Evolutionary conservation across 2,888 invertebrate species (phyloP), one percentile per base, ranked within the genome.

Genomic region (Koerneria pararmatus): DNA sequence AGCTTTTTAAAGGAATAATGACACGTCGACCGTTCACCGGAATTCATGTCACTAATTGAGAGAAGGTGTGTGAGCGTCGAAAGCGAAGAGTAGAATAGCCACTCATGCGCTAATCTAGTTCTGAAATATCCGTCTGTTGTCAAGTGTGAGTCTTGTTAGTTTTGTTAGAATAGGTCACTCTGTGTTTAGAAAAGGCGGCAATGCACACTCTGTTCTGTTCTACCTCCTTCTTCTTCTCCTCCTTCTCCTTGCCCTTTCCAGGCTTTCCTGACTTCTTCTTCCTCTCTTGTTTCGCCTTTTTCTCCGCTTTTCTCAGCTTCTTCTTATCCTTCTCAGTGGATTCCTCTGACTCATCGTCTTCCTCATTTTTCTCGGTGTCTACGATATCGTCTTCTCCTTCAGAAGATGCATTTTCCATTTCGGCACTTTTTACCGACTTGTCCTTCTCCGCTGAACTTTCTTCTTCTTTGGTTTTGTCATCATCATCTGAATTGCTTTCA

Each of bases 281-380:
- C 24, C 24, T 54, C 24, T 15, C 24, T 24, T 8, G 29, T 32
- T 46, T 29, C 19, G n/a, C 22, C 58, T 35, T 58, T 24, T 58
- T 58, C 58, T 11, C 34, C 15, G 22, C 24, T 24, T n/a, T 62
- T 56, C 49, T 53, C 32, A 8, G 5, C 60, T 15, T 41, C 60
- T n/a, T n/a, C n/a, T n/a, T 1, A 19, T 27, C 51, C 19, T 11
- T 49, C 31, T 51, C 15, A 19, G 35, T 48, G 3, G 6, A 22
- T 15, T 57, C 41, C 19, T 54, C 51, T 54, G 69, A 71, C 48
- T 58, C 64, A 22, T 64, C 66, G 11, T 68, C 59, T 1, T 63
- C 66, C 2, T 41, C 59, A 22, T 65, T 64, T 11, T 48, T 54
- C 1, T 69, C 59, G 54, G 57, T 54, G n/a, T 70, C 57, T 2